Evolutionary conservation across 1,140 invertebrate species (phyloP), one percentile per base, ranked within the genome.

Genomic region (fruit fly (Drosophila melanogaster)): DNA sequence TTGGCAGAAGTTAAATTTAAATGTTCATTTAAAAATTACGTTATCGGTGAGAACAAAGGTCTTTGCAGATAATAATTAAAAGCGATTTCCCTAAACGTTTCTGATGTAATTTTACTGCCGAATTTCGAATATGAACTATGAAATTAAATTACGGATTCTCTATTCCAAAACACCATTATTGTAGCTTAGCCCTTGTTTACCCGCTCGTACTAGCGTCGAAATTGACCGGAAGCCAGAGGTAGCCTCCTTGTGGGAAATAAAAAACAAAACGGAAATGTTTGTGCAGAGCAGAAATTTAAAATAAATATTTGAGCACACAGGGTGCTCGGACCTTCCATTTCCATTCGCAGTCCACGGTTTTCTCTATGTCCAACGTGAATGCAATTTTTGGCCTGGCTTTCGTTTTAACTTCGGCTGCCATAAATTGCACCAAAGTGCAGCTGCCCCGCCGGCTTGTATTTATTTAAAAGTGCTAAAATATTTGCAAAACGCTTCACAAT

Each of bases 391-490:
- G 60, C 62, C 50, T 73, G 75, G 74, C 40, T 74, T 71, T 72
- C 77, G 80, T 85, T 85, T 71, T 58, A 84, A 87, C 80, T 76
- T 89, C 65, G 79, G 73, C 72, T 71, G 69, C 61, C 77, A 89
- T 89, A 89, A 89, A 89, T 89, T 89, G 53, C 87, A 64, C 43
- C 62, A 77, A 67, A 79, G 76, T 79, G 84, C 46, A 53, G 65
- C 54, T 60, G 46, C 60, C 26, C 26, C 22, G 35, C 38, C 56
- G 64, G 55, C 55, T 67, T 70, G 73, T 87, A 87, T 87, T 87
- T 87, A 87, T 84, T 71, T 64, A 79, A 84, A 70, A 74, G 80
- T 73, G 77, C 60, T 66, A 70, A 89, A 84, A 89, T 87, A 84
- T 87, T 89, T 87, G 77, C 84, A 67, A 87, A 79, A 84, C 64